Base-by-base conservation (phyloP, 2,113 vertebrate genomes). In the Psittacara wagleri region DNA sequence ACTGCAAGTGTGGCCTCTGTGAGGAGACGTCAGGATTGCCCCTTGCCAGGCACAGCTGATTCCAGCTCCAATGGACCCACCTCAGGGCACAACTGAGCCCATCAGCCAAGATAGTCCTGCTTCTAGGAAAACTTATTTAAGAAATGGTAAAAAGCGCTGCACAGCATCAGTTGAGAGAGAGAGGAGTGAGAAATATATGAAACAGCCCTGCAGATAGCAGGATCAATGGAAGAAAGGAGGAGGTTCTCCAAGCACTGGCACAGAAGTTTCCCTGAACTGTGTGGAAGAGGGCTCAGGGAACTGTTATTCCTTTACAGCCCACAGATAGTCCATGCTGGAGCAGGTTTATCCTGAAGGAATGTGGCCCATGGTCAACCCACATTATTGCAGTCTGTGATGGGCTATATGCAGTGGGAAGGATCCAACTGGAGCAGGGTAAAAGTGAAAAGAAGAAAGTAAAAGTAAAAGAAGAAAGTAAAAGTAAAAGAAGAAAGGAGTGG, bases 331-430 rank as follows among this genome's bases (percentile, higher is more conserved):
- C 16, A 27, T 10, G 35, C 19, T 61, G 33, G 23, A 74, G 10
- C 17, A 85, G 22, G 4, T 70, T 78, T 85, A 46, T 46, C 49
- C 44, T 61, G 25, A 51, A 22, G 4, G 54, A 77, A 68, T 4
- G 2, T 19, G 16, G 9, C 7, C 24, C 27, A 44, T 0, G 1
- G 25, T 55, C 19, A 67, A 52, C 3, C 5, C 10, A 62, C 3
- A 1, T 29, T 22, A 61, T 19, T 63, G 29, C 9, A 52, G 17
- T 46, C 66, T 57, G 8, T 33, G 14, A 57, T 6, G 7, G 19
- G 43, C 29, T 46, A 17, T 19, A 55, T 22, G 5, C 2, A 31
- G 11, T 15, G 20, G 24, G 16, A 25, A 68, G 11, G 9, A 39
- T 18, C 6, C 23, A 63, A 8, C 3, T 6, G 19, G 41, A n/a